Base-by-base conservation (phyloP, 1,140 invertebrate species). In the Heliconius congener region DNA sequence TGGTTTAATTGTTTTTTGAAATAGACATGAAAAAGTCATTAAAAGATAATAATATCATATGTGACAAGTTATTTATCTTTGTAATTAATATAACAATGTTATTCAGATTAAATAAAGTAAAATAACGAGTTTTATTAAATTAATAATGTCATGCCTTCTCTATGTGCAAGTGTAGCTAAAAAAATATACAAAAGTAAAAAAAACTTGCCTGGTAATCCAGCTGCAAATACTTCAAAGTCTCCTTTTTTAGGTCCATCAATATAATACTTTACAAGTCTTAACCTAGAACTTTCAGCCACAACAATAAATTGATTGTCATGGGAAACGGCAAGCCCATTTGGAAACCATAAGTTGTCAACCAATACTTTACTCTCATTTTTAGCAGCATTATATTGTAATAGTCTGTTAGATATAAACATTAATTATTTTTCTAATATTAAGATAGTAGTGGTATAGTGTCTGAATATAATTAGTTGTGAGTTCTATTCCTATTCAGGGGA, bases 321-420 rank as follows among this genome's bases (percentile, higher is more conserved):
- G 37, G 97, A 97, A 2, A 98, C 84, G 60, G 95, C 94, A n/a
- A 98, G 86, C 8, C 98, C 98, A 95, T 98, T 99, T 5, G 97
- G 95, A 93, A 98, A 98, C 87, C 96, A 96, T 2, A 98, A 81
- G 52, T 96, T 93, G 74, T 97, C 95, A 2, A 98, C 76, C 18
- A 98, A 86, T 8, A 98, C 97, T 86, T 95, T 95, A 80, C 93
- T 96, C 66, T 90, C 85, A 83, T 96, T 96, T 84, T 91, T 95
- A 11, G 88, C 90, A 3, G 95, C 91, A 86, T 95, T 92, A 83
- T 96, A 95, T 81, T 95, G 93, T 80, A 96, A 93, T 16, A 96
- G 86, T 87, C 98, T 98, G 88, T 72, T 39, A 75, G 74, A 81
- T 52, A 74, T 66, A 34, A 27, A 74, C 55, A 37, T 74, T 74